These are phyloP conservation scores for Malurus elegans DNA, from an alignment of 2,113 vertebrate genomes.

Conservation along the genomic window DNA sequence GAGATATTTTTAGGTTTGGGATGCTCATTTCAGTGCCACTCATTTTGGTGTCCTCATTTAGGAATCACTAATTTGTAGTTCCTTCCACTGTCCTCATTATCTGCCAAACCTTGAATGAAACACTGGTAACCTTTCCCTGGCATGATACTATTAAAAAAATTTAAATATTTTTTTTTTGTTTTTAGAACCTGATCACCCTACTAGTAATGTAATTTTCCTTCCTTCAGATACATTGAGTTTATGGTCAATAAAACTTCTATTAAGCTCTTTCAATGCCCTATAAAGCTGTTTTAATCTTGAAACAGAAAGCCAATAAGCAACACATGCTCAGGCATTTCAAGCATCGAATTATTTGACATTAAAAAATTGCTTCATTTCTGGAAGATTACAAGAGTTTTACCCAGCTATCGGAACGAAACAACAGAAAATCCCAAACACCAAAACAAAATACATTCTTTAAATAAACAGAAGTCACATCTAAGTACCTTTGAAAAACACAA, in stretches of 20 bases:
- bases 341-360: accelerated
- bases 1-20: not conserved
- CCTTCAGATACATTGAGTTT: not conserved
- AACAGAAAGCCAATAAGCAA: not conserved
- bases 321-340: not conserved
- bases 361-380: not conserved
- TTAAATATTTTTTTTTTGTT: not conserved
- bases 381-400: not conserved
- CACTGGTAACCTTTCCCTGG: not conserved
- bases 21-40: not conserved
- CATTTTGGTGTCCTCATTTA: too few species aligned
- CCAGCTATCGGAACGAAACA: not conserved
- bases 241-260: not conserved
- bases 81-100: not conserved
- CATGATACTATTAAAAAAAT: not conserved
- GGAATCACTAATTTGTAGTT: not conserved
- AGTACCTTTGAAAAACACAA: not conserved
- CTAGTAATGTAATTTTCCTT: not conserved
- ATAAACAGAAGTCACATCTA: not conserved
- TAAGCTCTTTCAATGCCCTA: not conserved
- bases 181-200: not conserved
- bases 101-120: not conserved
- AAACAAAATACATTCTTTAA: not conserved
- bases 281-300: not conserved
- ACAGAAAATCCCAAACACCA: not conserved